Evolutionary conservation across 2,113 vertebrate genomes (phyloP), one percentile per base, ranked within the genome.

Genomic region (Indicator maculatus): DNA sequence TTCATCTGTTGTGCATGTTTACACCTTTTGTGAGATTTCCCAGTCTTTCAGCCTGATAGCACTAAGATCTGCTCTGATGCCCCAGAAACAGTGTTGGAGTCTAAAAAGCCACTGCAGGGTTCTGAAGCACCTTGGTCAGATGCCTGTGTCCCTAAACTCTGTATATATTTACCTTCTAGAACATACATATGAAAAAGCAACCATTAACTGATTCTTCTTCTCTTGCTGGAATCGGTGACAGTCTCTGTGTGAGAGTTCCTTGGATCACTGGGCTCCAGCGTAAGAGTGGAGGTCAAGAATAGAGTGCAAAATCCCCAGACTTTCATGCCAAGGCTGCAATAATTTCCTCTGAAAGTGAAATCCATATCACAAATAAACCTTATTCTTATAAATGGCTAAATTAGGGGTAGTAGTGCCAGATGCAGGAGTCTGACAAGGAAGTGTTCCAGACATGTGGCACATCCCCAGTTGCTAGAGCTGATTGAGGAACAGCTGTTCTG

Each of bases 301-400:
- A 6, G 1, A 21, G 21, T 1, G 0, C 3, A 17, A 84, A 73
- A 61, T 73, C 45, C 64, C 47, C 8, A 0, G 4, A 19, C 6
- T 53, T 63, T 44, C 0, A 0, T 71, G 36, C 52, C 36, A 70
- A 30, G 5, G 30, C 14, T 87, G 61, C 58, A 56, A 21, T 53
- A 2, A 58, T 21, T 81, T 86, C 50, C 39, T 39, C 18, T 6
- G 13, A 47, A 8, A 47, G 19, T 5, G 16, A 58, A 20, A 38
- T 4, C 4, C 5, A 5, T 1, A 9, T 31, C 3, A 5, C 8
- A 55, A 16, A 44, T 19, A 26, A 30, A 31, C 6, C 6, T 12
- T 23, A 0, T 71, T 88, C 36, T 38, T 78, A 28, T 26, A 82
- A 90, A n/a, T 4, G 13, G 20, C 30, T 6, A 1, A 31, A 17